Conservation (phyloP, 2,113 vertebrate genomes). For the Stigmatopora argus region DNA sequence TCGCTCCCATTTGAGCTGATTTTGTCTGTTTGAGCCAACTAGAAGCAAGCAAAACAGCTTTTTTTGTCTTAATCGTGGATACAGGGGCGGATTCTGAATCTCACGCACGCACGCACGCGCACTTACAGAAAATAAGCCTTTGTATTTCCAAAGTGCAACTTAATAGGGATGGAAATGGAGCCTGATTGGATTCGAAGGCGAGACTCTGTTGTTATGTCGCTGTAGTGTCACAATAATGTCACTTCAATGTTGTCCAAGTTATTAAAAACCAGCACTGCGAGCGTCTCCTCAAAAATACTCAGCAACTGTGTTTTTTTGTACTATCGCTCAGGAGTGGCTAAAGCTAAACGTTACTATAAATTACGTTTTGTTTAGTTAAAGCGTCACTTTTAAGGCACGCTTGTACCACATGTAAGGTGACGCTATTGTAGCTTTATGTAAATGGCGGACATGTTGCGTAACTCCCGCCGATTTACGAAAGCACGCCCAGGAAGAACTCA, state of each 20-base stretch:
- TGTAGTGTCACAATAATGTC: slow-evolving; percentile 63
- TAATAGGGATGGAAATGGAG: slow-evolving; percentile 32
- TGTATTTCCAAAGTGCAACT: slow-evolving; percentile 26
- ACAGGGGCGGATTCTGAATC: not conserved
- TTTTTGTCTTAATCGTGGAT: not conserved
- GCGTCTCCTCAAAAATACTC: slow-evolving; percentile 47
- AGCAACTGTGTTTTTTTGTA: not conserved
- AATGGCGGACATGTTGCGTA: not conserved
- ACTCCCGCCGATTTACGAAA: not conserved
- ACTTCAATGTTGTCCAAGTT: slow-evolving; percentile 69
- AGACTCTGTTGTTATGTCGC: slow-evolving; percentile 60
- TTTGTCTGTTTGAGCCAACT: not conserved
- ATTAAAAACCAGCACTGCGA: slow-evolving; percentile 59
- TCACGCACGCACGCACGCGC: not conserved
- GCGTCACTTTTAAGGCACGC: not conserved
- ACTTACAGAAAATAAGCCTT: not conserved
- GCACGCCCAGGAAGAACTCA: not conserved
- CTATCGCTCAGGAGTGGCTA: not conserved
- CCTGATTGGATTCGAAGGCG: slow-evolving; percentile 32
- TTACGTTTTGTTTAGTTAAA: not conserved
- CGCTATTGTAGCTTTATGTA: not conserved
- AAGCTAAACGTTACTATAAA: too few species aligned
- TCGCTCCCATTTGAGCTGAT: not conserved
- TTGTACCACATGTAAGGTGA: not conserved
- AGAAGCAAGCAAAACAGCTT: not conserved